Evolutionary conservation across 2,797 vertebrate genomes (phyloP).

Genomic region (Myiothlypis chrysogaster): DNA sequence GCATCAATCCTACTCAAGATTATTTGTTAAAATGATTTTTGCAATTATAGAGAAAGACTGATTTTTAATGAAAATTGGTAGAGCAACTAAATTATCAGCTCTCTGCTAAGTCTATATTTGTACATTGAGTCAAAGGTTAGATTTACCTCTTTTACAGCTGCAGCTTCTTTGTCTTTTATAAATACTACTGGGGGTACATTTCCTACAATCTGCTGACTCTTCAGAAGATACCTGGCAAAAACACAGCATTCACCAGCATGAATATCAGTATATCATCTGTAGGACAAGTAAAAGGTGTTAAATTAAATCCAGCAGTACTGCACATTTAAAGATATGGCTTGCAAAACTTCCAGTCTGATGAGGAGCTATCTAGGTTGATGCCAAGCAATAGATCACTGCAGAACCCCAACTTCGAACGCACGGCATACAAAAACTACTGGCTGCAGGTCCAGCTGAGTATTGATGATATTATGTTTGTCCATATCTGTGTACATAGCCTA

Average conservation of each 20-base stretch:
- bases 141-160: constrained; percentile 71
- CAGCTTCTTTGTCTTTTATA: constrained; percentile 72
- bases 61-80: neutral
- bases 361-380: neutral
- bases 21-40: neutral
- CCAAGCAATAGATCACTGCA: neutral
- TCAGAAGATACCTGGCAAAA: constrained; percentile 74
- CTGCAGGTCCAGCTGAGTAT: neutral
- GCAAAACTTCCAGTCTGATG: neutral
- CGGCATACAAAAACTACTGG: neutral
- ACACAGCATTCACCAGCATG: neutral
- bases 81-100: neutral
- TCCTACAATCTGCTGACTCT: constrained; percentile 70
- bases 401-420: neutral
- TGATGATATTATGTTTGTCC: neutral
- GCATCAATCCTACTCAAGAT: neutral
- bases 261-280: neutral
- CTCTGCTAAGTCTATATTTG: neutral
- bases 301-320: neutral
- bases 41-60: neutral
- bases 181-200: constrained; percentile 75
- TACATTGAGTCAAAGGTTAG: neutral
- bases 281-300: neutral
- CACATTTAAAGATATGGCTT: neutral
- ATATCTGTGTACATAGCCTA: neutral